Evolutionary conservation across 1,140 invertebrate species (phyloP).

Genomic region (silkworm (Bombyx mori)): ASM3026992v2 NC_085127.1:11242001-11242500

Average conservation of each 20-base stretch:
- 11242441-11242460: neutral
- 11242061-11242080: slow-evolving; percentile 86
- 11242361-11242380: no score
- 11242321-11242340: no score
- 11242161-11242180: neutral
- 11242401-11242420: neutral
- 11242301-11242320: no score
- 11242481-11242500: slow-evolving; percentile 1
- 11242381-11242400: no score
- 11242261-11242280: no score
- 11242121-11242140: neutral
- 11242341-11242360: no score
- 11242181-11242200: neutral
- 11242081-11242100: neutral
- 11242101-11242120: neutral
- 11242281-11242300: no score
- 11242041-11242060: slow-evolving; percentile 99
- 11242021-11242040: slow-evolving; percentile 97
- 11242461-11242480: neutral
- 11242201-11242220: no score
- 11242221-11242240: no score
- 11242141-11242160: slow-evolving; percentile 1
- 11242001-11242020: slow-evolving; percentile 95
- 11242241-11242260: no score
- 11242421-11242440: neutral